Conservation (phyloP, 64 coral and sea anemone species). For the Montipora foliosa region DNA sequence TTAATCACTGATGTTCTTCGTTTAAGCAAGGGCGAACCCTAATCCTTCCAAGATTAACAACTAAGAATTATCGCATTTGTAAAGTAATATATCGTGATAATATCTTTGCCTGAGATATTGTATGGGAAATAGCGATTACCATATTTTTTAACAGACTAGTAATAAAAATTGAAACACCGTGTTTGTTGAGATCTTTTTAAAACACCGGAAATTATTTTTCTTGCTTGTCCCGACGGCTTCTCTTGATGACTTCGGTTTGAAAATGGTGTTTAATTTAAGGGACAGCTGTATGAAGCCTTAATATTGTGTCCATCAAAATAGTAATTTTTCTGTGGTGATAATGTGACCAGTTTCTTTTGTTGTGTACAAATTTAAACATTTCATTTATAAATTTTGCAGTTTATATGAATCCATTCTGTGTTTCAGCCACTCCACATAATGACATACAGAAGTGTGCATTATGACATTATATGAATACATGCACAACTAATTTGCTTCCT, state of each 20-base stretch:
- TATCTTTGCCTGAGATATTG: neutral
- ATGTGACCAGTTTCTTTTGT: neutral
- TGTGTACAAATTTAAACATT: neutral
- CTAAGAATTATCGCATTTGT: neutral
- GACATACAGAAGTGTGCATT: too few species aligned
- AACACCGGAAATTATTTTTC: slow-evolving; percentile 14
- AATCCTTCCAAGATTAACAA: slow-evolving; percentile 30
- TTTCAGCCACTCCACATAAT: too few species aligned
- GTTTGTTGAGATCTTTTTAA: neutral
- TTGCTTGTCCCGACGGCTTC: neutral
- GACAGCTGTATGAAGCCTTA: neutral
- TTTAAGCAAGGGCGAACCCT: neutral
- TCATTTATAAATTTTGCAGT: slow-evolving; percentile 16
- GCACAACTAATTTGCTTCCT: too few species aligned
- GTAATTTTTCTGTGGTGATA: neutral
- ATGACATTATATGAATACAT: too few species aligned
- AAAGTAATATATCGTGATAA: neutral
- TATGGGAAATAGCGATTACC: neutral
- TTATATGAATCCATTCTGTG: neutral
- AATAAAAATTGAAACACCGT: too few species aligned
- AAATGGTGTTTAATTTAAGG: neutral
- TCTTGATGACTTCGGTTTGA: too few species aligned
- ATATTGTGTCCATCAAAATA: neutral
- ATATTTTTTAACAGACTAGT: neutral
- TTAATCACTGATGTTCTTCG: neutral